Conservation (phyloP, 2,888 invertebrate genomes). For the Apodemia zela region DNA sequence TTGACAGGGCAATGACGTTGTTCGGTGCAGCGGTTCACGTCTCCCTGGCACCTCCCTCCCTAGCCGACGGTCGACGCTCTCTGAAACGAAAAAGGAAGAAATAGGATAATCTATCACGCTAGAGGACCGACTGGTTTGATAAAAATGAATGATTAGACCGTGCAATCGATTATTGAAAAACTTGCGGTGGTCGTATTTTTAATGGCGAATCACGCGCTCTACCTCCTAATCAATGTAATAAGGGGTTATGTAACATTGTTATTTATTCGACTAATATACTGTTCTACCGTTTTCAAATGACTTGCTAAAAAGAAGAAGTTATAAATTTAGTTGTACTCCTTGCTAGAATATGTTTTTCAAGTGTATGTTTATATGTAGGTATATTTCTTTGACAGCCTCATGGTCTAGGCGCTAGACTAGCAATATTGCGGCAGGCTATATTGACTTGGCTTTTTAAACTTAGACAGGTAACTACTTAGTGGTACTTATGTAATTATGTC, state of each 20-base stretch:
- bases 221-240: neutral
- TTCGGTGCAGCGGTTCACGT: slow-evolving; percentile 44
- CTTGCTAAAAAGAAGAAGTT: too few relatives aligned
- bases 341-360: too few relatives aligned
- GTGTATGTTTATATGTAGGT: too few relatives aligned
- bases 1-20: slow-evolving; percentile 79
- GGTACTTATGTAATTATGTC: too few relatives aligned
- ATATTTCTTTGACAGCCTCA: too few relatives aligned
- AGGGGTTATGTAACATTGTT: neutral
- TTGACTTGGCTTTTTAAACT: too few relatives aligned
- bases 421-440: too few relatives aligned
- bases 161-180: slow-evolving; percentile 62
- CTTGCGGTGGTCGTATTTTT: slow-evolving; percentile 33
- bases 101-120: slow-evolving; percentile 79
- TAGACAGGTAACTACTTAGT: too few relatives aligned
- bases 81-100: slow-evolving; percentile 76
- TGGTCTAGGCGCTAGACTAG: too few relatives aligned
- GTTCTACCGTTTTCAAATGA: too few relatives aligned
- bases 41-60: slow-evolving; percentile 50
- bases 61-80: slow-evolving; percentile 76
- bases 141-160: slow-evolving; percentile 76
- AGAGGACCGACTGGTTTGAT: slow-evolving; percentile 66
- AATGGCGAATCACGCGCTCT: slow-evolving; percentile 6
- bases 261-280: neutral
- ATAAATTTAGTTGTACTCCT: too few relatives aligned